A percentile compares a stretch with the other conserved stretches of the same genome.
Conservation (phyloP, 2,797 vertebrate species). For the Acridotheres tristis region DNA sequence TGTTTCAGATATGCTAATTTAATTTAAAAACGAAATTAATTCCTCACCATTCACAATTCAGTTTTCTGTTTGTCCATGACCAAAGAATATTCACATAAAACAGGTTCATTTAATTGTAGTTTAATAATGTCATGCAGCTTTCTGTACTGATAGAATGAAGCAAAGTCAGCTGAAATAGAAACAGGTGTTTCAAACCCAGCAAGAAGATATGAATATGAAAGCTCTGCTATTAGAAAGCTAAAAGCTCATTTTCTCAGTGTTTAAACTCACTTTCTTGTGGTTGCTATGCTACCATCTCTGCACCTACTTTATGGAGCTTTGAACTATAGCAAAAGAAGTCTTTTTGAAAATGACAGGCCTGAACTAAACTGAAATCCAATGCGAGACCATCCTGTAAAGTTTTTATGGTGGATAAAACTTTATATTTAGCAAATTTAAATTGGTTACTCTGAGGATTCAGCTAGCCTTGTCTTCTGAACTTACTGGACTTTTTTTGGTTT, state of each 20-base stretch:
- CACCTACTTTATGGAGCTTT: background rate
- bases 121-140: background rate
- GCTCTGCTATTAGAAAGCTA: slow-evolving; percentile 46
- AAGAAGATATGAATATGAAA: slow-evolving; percentile 46
- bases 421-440: background rate
- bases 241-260: slow-evolving; percentile 40
- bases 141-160: background rate
- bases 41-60: background rate
- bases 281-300: slow-evolving; percentile 45
- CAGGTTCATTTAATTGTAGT: background rate
- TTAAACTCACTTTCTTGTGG: slow-evolving; percentile 49
- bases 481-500: background rate
- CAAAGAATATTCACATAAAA: background rate
- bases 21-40: background rate
- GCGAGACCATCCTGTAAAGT: background rate
- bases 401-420: background rate
- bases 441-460: background rate
- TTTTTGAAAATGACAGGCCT: background rate
- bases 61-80: background rate
- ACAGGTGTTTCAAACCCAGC: slow-evolving; percentile 30
- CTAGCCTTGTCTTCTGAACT: background rate
- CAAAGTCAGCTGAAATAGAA: slow-evolving; percentile 21
- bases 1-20: background rate
- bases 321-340: background rate
- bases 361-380: background rate